Evolutionary conservation across 1,140 invertebrate genomes (phyloP).

Genomic region (Grapholita molesta): DNA sequence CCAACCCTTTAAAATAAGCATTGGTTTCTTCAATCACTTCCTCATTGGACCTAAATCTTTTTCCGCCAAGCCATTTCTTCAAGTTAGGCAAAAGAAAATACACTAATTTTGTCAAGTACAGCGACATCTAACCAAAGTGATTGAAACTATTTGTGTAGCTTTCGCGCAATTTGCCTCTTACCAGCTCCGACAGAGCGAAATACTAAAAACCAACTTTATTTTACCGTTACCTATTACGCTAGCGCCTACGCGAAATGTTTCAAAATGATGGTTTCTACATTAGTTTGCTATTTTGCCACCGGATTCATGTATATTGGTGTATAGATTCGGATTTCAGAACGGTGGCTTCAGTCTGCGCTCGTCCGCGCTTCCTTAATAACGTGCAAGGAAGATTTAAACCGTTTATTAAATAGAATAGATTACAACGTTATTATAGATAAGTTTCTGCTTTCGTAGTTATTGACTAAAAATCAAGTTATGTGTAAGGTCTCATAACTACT

Average conservation of each 20-base stretch:
- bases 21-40: too few relatives aligned
- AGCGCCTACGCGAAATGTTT: conserved; percentile 11
- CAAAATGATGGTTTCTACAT: not conserved
- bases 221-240: conserved; percentile 3
- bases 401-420: not conserved
- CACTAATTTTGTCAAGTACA: not conserved
- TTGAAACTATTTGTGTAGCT: not conserved
- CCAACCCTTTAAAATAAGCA: too few relatives aligned
- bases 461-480: not conserved
- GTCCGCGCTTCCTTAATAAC: not conserved
- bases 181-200: not conserved
- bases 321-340: not conserved
- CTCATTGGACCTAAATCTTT: too few relatives aligned
- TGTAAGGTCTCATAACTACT: not conserved
- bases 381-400: not conserved
- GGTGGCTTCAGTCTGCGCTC: not conserved
- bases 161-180: not conserved
- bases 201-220: conserved; percentile 7
- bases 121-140: not conserved
- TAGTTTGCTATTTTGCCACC: conserved; percentile 13
- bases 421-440: not conserved
- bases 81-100: not conserved
- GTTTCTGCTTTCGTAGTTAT: not conserved
- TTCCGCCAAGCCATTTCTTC: too few relatives aligned
- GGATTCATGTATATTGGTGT: not conserved